Conservation (phyloP, 2,113 vertebrate species). For the Coregonus clupeaformis region DNA sequence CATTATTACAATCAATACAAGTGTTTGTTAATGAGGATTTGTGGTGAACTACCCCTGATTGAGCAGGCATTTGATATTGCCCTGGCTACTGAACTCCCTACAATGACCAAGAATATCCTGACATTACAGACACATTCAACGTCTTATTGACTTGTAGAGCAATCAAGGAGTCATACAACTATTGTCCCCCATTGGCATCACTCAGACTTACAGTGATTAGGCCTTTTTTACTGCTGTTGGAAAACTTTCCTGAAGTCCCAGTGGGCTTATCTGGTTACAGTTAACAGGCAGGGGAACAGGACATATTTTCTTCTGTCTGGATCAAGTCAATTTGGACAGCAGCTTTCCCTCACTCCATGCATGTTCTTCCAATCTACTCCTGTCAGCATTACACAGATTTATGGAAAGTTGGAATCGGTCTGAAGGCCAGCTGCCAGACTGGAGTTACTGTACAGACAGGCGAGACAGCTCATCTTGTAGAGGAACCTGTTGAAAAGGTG, state of each 20-base stretch:
- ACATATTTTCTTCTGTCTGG: conserved; percentile 10
- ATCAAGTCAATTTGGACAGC: neutral
- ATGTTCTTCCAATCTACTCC: conserved; percentile 26
- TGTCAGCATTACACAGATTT: neutral
- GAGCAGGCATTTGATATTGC: neutral
- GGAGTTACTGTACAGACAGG: neutral
- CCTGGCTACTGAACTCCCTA: neutral
- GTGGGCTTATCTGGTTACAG: conserved; percentile 2
- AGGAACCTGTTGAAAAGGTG: conserved; percentile 13
- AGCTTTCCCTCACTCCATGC: neutral
- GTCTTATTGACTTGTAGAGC: neutral
- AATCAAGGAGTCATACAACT: neutral
- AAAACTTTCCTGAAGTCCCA: neutral
- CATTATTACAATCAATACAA: too few species aligned
- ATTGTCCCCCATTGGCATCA: neutral
- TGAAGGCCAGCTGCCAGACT: neutral
- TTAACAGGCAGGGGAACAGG: neutral
- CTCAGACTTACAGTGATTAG: neutral
- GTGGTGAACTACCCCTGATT: neutral
- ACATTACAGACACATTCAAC: neutral
- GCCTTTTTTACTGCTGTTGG: neutral
- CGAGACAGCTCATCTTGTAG: neutral
- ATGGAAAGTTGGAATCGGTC: conserved; percentile 5
- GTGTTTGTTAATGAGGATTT: too few species aligned
- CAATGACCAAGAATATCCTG: neutral